Base-by-base conservation (phyloP, 2,888 invertebrate species). In the Ditylenchus weischeri region DNA sequence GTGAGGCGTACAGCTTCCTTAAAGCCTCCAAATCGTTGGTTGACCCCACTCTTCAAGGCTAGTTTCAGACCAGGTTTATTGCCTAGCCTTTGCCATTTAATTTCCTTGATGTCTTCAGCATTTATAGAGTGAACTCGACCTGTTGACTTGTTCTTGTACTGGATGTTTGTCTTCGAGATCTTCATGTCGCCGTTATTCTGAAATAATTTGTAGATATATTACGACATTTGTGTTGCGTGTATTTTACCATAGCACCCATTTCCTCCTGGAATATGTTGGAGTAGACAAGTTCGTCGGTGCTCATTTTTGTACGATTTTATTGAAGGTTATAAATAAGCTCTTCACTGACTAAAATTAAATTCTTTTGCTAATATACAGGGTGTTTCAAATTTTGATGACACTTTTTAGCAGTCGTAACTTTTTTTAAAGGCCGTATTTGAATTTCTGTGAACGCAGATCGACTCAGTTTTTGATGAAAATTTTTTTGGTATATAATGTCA, bases 11-110 rank as follows among this genome's bases (percentile, higher is more conserved):
- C 83, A 38, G 71, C 61, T 21, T 80, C 95, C 84, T 91, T 92
- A 81, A 98, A 93, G 0, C 96, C 96, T 70, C 90, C 90, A 83
- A 91, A 96, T 83, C 96, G 88, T 84, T 93, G 91, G 11, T 94
- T 85, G 0, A 88, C 88, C 1, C 95, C 96, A 85, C 90, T 92
- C 82, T 92, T 92, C 54, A 93, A 86, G 77, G 93, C 91, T 38
- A 98, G 86, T 64, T 95, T 88, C 1, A 98, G 85, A 0, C 94
- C 95, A 89, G 90, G 91, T 0, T 89, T 90, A 23, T 92, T 90
- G 48, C 93, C 91, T 77, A 98, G 89, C 80, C 91, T 90, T 83
- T 94, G 90, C 87, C 93, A 95, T 84, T 91, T 91, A 0, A 92
- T 91, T 66, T 90, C 85, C 64, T 94, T 93, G 79, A 98, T 90